Percentiles rank a stretch among this genome's conserved stretches.
phyloP scores from a whole-genome alignment of 2,888 invertebrate genomes.

The Aleiodes leptofemur region DNA sequence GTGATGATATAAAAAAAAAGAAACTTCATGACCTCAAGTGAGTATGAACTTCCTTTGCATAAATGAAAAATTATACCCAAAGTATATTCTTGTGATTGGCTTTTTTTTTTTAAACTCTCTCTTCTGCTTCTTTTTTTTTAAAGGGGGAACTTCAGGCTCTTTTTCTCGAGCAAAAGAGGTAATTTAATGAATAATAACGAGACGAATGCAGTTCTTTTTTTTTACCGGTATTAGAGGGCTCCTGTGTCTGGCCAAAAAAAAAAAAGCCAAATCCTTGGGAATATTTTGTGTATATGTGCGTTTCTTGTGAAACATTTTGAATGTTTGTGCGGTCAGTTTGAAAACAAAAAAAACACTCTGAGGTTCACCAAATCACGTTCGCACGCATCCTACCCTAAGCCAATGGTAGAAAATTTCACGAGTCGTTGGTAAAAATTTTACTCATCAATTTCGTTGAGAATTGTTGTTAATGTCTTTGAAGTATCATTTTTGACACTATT shows the following conservation, averaged over 20 bases:
- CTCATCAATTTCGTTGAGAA: conserved; percentile 9
- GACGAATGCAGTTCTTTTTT: no score
- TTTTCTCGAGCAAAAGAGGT: no score
- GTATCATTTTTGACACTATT: not conserved
- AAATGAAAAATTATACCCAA: no score
- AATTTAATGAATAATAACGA: no score
- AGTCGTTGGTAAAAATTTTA: not conserved
- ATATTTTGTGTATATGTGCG: not conserved
- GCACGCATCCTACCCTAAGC: conserved; percentile 19
- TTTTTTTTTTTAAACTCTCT: not conserved
- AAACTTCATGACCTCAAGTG: no score
- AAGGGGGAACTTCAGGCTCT: not conserved
- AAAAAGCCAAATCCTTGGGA: conserved; percentile 4
- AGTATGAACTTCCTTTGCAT: no score
- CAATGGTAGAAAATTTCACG: conserved; percentile 12
- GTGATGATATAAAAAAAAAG: not conserved
- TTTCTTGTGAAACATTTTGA: not conserved
- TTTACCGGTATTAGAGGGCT: no score
- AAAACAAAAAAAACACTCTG: conserved; percentile 24
- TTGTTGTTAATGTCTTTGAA: not conserved
- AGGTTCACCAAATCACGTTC: conserved; percentile 30
- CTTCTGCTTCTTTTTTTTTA: no score
- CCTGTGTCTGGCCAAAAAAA: not conserved
- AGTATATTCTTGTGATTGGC: not conserved
- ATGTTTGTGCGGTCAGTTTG: conserved; percentile 12